Conservation (phyloP, 2,113 vertebrate genomes). For the Trematocara variabile region DNA sequence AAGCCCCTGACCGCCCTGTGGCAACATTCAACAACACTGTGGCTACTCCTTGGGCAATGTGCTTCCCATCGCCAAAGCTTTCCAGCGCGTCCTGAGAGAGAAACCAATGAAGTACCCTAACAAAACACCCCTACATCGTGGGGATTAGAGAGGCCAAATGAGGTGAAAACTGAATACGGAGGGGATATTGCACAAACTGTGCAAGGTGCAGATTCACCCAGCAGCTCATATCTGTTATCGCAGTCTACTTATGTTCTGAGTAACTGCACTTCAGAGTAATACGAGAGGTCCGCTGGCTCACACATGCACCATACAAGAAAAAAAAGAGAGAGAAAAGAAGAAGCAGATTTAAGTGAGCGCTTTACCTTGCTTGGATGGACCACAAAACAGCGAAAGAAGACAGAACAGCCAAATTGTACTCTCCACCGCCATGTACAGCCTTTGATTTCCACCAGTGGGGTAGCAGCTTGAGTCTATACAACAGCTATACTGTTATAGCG, state of each 20-base stretch:
- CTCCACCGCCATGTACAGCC: slow-evolving; percentile 81
- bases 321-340: not conserved
- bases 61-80: not conserved
- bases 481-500: slow-evolving; percentile 55
- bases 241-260: slow-evolving; percentile 17
- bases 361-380: slow-evolving; percentile 74
- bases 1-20: slow-evolving; percentile 8
- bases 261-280: slow-evolving; percentile 29
- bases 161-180: slow-evolving; percentile 31
- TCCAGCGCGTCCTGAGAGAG: not conserved
- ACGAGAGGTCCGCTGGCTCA: not conserved
- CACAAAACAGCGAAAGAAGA: slow-evolving; percentile 73
- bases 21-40: not conserved
- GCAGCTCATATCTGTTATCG: not conserved
- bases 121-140: not conserved
- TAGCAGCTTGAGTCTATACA: slow-evolving; percentile 56
- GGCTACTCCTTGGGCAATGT: slow-evolving; percentile 1
- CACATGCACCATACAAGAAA: not conserved
- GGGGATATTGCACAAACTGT: not conserved
- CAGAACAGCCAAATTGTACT: slow-evolving; percentile 68
- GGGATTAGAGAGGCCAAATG: slow-evolving; percentile 18
- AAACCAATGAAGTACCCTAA: not conserved
- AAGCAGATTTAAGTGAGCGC: not conserved
- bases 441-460: slow-evolving; percentile 69
- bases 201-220: slow-evolving; percentile 58